Evolutionary conservation across 2,888 invertebrate genomes (phyloP).

Genomic region (Oscheius sp.): DNA sequence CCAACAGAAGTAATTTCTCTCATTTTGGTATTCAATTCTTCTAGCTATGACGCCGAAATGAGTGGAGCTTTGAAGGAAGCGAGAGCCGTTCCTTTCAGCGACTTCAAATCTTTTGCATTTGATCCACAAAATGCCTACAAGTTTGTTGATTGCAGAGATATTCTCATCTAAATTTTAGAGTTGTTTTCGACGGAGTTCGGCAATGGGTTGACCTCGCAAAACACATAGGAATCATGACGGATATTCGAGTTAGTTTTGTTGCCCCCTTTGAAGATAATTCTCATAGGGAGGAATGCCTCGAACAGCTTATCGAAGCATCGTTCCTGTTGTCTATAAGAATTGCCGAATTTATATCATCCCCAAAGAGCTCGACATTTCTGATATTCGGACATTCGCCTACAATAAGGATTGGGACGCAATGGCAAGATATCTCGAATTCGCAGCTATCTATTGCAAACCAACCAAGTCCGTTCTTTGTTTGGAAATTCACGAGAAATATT

Average conservation of each 20-base stretch:
- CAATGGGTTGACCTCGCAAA: constrained; percentile 62
- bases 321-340: constrained; percentile 84
- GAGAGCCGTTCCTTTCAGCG: neutral
- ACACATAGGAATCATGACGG: constrained; percentile 63
- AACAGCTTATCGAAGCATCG: constrained; percentile 92
- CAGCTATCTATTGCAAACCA: constrained; percentile 59
- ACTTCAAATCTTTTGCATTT: neutral
- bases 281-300: constrained; percentile 98
- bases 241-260: constrained; percentile 52
- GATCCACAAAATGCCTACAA: constrained; percentile 34
- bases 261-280: too few species aligned
- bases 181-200: constrained; percentile 52
- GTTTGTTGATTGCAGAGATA: constrained; percentile 17
- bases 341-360: constrained; percentile 79
- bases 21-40: neutral
- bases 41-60: neutral
- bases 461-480: constrained; percentile 47
- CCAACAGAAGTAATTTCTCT: constrained; percentile 73
- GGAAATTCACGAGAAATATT: neutral
- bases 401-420: constrained; percentile 62
- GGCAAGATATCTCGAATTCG: constrained; percentile 64
- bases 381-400: constrained; percentile 42
- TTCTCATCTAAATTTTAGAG: constrained; percentile 33
- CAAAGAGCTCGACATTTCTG: constrained; percentile 28
- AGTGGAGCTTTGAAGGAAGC: constrained; percentile 2